These are phyloP conservation scores for Microchrysa polita DNA, from an alignment of 2,888 invertebrate genomes.

Conservation along the genomic window DNA sequence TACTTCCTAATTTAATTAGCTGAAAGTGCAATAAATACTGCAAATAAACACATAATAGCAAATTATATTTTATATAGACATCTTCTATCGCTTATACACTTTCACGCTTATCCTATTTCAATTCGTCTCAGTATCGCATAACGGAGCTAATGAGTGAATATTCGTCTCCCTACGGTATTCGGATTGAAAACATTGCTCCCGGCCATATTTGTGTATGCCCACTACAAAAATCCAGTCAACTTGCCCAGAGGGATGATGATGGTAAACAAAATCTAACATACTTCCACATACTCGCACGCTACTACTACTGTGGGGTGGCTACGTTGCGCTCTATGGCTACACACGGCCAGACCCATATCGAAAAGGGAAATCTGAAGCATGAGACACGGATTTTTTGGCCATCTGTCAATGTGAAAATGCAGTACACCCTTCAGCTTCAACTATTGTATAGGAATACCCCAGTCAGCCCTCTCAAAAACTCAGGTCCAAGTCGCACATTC, in stretches of 20 bases:
- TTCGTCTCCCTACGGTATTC: constrained; percentile 40
- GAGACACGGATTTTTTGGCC: constrained; percentile 47
- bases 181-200: constrained; percentile 25
- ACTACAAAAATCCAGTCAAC: not conserved
- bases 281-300: constrained; percentile 23
- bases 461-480: not conserved
- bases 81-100: constrained; percentile 25
- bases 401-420: constrained; percentile 46
- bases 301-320: too few species aligned
- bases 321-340: too few species aligned
- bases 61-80: constrained; percentile 37
- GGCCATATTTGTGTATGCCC: constrained; percentile 12
- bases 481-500: not conserved
- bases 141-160: constrained; percentile 38
- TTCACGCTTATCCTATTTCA: constrained; percentile 36
- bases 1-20: not conserved
- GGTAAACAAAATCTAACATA: constrained; percentile 22
- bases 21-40: not conserved
- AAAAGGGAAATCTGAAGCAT: constrained; percentile 42
- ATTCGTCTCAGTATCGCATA: constrained; percentile 41
- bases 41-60: constrained; percentile 39
- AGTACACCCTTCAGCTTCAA: constrained; percentile 28
- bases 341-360: constrained; percentile 16
- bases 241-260: constrained; percentile 19
- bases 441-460: too few species aligned